These are phyloP conservation scores for Aleiodes sp. DNA, from an alignment of 1,140 invertebrate species.

Conservation along the genomic window DNA sequence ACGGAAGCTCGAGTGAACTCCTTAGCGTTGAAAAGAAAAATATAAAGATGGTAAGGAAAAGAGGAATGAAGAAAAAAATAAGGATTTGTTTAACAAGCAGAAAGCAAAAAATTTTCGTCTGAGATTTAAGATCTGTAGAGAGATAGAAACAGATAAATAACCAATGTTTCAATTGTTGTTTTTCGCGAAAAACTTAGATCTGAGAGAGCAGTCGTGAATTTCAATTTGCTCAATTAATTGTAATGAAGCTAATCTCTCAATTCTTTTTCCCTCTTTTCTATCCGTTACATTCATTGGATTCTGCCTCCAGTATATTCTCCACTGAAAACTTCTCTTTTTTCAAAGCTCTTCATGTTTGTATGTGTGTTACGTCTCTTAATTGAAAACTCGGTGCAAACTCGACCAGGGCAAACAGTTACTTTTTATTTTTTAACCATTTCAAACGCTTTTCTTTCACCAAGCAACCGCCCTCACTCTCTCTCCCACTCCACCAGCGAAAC, in stretches of 20 bases:
- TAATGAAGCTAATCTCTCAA: neutral
- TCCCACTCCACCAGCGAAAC: neutral
- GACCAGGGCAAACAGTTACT: neutral
- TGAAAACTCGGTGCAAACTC: slow-evolving; percentile 18
- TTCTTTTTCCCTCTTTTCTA: neutral
- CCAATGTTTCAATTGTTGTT: too few relatives aligned
- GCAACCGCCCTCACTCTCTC: neutral
- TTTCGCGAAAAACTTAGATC: too few relatives aligned
- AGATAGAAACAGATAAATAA: neutral
- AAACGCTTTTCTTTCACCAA: neutral
- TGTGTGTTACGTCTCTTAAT: slow-evolving; percentile 12
- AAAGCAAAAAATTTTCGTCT: neutral
- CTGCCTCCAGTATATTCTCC: neutral
- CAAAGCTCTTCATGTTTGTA: neutral
- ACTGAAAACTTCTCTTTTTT: neutral
- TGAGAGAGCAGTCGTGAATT: slow-evolving; percentile 4
- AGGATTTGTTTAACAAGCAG: neutral
- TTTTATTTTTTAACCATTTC: slow-evolving; percentile 3
- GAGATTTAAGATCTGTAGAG: neutral
- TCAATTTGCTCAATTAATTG: slow-evolving; percentile 18
- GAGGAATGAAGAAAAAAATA: neutral
- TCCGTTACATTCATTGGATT: neutral
- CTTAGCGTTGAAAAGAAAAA: neutral
- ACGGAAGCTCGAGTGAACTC: neutral
- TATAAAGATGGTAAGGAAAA: neutral